Evolutionary conservation across 2,888 invertebrate species (phyloP).

Genomic region (Elysia crispata): DNA sequence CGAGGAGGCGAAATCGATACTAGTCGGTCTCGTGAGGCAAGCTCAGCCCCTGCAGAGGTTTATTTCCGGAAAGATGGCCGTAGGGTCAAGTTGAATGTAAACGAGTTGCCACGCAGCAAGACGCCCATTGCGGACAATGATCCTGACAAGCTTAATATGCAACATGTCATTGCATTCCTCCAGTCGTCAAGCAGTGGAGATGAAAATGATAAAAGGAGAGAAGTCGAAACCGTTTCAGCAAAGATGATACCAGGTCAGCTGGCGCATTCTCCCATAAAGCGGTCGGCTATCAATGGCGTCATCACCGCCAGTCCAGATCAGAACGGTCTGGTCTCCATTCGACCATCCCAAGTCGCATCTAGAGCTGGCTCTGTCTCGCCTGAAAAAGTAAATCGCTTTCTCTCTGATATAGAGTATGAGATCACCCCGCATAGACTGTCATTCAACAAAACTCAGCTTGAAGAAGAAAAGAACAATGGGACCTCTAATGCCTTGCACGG

Average conservation of each 20-base stretch:
- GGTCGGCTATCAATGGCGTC: background rate
- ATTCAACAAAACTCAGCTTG: background rate
- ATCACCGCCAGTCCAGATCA: no score
- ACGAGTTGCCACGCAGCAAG: conserved; percentile 65
- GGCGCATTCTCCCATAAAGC: background rate
- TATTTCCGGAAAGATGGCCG: conserved; percentile 55
- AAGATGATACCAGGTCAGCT: background rate
- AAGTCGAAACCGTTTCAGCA: background rate
- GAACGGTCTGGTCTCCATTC: background rate
- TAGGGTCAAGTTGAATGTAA: conserved; percentile 64
- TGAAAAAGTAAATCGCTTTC: background rate
- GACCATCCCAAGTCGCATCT: background rate
- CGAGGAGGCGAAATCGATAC: background rate
- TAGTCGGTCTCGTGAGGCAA: conserved; percentile 3
- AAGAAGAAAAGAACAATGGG: no score
- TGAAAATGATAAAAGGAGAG: conserved; percentile 23
- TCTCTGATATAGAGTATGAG: background rate
- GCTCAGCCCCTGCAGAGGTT: conserved; percentile 33
- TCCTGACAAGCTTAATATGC: conserved; percentile 70
- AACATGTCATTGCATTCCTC: conserved; percentile 66
- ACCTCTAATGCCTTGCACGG: no score
- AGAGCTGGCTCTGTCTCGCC: background rate
- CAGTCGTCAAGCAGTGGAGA: conserved; percentile 50
- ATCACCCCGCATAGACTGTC: background rate
- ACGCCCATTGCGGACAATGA: conserved; percentile 69